Conservation (phyloP, 1,140 invertebrate genomes). For the Camponotus vicinus region DNA sequence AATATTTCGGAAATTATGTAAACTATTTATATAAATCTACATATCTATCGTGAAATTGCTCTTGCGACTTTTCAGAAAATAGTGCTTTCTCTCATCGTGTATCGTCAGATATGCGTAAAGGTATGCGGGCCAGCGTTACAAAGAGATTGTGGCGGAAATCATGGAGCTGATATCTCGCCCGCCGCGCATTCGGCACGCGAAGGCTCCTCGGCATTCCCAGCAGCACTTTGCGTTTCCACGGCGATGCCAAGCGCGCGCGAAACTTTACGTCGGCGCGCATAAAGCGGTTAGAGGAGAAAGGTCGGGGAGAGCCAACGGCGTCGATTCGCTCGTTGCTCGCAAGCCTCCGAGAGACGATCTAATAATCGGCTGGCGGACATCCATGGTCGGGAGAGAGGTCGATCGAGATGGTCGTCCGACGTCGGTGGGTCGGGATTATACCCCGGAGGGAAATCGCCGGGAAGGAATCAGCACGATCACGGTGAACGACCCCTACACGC, state of each 20-base stretch:
- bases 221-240: constrained; percentile 23
- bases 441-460: constrained; percentile 62
- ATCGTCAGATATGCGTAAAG: constrained; percentile 20
- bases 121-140: constrained; percentile 19
- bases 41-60: background rate
- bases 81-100: background rate
- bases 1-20: background rate
- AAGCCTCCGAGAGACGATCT: constrained; percentile 43
- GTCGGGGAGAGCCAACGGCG: background rate
- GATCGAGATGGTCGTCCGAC: constrained; percentile 55
- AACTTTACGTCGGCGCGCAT: constrained; percentile 46
- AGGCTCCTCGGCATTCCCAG: constrained; percentile 33
- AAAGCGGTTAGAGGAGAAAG: constrained; percentile 17
- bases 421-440: constrained; percentile 52
- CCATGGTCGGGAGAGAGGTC: constrained; percentile 30
- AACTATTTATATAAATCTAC: background rate
- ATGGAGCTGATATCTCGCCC: constrained; percentile 2
- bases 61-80: background rate
- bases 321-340: constrained; percentile 28
- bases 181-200: constrained; percentile 26
- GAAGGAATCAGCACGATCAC: constrained; percentile 75
- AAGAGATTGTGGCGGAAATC: constrained; percentile 42
- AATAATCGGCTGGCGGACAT: constrained; percentile 69
- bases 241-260: constrained; percentile 19
- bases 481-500: constrained; percentile 57